Conservation (phyloP, 1,140 invertebrate genomes). For the Venturia canescens region DNA sequence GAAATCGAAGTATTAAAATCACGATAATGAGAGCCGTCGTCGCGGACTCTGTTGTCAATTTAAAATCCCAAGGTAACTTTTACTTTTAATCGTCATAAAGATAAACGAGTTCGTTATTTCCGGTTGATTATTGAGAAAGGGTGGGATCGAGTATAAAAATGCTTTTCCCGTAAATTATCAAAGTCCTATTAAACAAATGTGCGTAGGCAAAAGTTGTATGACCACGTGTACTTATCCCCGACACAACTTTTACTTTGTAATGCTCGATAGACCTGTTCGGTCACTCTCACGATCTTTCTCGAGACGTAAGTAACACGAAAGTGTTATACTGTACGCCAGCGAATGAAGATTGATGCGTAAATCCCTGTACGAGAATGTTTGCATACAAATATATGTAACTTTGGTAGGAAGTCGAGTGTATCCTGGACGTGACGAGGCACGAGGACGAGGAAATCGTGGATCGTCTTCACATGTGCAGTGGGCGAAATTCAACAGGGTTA, state of each 20-base stretch:
- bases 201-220: constrained; percentile 6
- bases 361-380: background rate
- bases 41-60: too few relatives aligned
- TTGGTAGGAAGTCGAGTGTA: too few relatives aligned
- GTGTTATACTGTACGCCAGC: background rate
- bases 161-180: background rate
- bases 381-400: too few relatives aligned
- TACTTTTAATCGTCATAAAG: background rate
- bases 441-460: too few relatives aligned
- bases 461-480: too few relatives aligned
- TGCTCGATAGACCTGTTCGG: background rate
- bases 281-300: constrained; percentile 10
- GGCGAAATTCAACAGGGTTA: too few relatives aligned
- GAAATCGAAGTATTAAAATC: too few relatives aligned
- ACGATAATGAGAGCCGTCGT: too few relatives aligned
- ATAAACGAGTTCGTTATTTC: background rate
- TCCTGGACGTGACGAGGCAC: too few relatives aligned
- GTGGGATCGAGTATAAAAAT: background rate
- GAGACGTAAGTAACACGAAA: background rate
- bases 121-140: background rate
- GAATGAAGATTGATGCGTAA: background rate
- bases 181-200: background rate
- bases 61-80: background rate
- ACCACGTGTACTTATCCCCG: background rate
- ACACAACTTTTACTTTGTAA: constrained; percentile 6